Evolutionary conservation across 2,113 vertebrate genomes (phyloP).

Genomic region (Burhinus bistriatus): DNA sequence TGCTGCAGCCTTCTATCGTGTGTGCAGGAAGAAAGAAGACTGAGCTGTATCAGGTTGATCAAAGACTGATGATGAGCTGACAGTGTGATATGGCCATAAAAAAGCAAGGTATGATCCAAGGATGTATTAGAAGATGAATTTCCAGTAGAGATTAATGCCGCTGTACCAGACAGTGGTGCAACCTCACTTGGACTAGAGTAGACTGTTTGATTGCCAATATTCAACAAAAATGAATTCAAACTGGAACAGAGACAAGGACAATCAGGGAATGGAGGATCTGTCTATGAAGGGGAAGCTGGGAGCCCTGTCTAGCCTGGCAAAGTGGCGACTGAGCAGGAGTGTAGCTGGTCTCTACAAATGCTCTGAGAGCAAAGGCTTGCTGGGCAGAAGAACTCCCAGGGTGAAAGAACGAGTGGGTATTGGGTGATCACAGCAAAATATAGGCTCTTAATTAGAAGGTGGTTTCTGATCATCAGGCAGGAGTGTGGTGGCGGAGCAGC

Average conservation of each 20-base stretch:
- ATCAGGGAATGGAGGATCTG: background rate
- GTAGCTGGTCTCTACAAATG: background rate
- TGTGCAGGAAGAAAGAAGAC: background rate
- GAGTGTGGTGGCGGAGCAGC: background rate
- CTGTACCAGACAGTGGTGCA: background rate
- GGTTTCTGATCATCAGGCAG: background rate
- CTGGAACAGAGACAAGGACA: background rate
- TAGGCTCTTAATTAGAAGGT: background rate
- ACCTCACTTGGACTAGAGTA: background rate
- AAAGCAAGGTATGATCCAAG: background rate
- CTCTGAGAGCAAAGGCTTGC: background rate
- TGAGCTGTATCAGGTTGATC: background rate
- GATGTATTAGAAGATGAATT: background rate
- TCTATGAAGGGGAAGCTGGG: background rate
- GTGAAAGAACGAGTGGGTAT: background rate
- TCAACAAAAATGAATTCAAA: background rate
- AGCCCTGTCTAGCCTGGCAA: background rate
- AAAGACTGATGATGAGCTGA: background rate
- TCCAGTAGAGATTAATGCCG: background rate
- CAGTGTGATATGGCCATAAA: background rate
- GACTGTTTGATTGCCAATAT: background rate
- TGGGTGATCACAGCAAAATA: background rate
- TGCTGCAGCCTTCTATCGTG: background rate
- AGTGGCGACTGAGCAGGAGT: background rate
- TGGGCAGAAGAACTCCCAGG: background rate